Percentiles rank a stretch among this genome's conserved stretches.
phyloP scores from a whole-genome alignment of 2,888 invertebrate species.

The Platynereis dumerilii region DNA sequence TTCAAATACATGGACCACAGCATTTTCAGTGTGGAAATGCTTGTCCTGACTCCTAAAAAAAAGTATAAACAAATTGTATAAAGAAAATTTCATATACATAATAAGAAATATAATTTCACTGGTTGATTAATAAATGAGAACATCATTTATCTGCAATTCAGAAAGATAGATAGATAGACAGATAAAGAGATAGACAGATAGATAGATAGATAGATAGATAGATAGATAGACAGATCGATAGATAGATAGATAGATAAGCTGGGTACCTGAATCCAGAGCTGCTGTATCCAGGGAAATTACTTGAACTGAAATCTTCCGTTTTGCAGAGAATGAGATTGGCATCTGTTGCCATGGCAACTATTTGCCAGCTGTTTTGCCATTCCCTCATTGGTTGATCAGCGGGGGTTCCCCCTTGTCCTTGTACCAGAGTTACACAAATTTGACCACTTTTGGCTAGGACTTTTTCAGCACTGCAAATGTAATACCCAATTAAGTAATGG shows the following conservation, averaged over 20 bases:
- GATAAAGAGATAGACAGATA: too few relatives aligned
- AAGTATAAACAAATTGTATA: not conserved
- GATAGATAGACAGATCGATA: too few relatives aligned
- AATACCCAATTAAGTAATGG: constrained; percentile 64
- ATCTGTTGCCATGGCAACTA: constrained; percentile 68
- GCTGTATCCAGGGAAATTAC: constrained; percentile 61
- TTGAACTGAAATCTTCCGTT: constrained; percentile 62
- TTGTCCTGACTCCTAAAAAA: constrained; percentile 11
- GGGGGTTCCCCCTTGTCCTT: constrained; percentile 69
- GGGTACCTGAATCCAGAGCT: constrained; percentile 66
- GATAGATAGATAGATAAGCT: too few relatives aligned
- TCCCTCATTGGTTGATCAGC: constrained; percentile 62
- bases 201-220: too few relatives aligned
- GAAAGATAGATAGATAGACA: too few relatives aligned
- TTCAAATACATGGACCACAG: not conserved
- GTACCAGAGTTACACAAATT: constrained; percentile 66
- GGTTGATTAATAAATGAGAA: too few relatives aligned
- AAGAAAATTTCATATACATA: too few relatives aligned
- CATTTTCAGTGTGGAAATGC: not conserved
- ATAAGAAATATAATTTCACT: not conserved
- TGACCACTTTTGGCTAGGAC: constrained; percentile 48
- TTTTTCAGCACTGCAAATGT: constrained; percentile 52
- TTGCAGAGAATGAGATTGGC: constrained; percentile 64
- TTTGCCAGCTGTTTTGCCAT: constrained; percentile 69
- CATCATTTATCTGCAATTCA: too few relatives aligned